Evolutionary conservation across 2,113 vertebrate genomes (phyloP).

Genomic region (Nesogale talazaci): DNA sequence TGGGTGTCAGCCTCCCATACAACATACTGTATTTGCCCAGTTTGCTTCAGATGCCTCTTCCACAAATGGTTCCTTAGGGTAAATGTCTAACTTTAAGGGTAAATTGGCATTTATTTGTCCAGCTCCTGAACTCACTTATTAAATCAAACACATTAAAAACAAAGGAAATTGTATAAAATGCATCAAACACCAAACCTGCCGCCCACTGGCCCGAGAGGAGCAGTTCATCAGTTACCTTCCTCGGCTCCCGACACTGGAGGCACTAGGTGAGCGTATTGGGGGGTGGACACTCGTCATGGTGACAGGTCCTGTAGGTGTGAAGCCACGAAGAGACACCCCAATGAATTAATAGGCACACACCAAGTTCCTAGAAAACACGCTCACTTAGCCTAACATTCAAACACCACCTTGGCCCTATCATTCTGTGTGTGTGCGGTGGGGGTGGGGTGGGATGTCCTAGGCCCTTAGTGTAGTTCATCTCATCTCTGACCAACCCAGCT

Average conservation of each 20-base stretch:
- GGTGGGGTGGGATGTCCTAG: no score
- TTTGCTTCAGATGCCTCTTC: not conserved
- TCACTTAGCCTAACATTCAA: not conserved
- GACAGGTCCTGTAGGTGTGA: constrained; percentile 81
- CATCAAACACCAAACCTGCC: not conserved
- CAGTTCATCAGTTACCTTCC: constrained; percentile 84
- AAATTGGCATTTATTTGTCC: not conserved
- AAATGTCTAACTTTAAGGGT: constrained; percentile 26
- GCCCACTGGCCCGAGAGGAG: not conserved
- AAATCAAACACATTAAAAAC: constrained; percentile 27
- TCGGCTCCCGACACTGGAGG: constrained; percentile 90
- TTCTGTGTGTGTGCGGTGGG: no score
- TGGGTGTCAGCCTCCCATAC: not conserved
- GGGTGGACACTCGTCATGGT: constrained; percentile 85
- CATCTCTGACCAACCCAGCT: not conserved
- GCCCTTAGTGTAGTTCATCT: no score
- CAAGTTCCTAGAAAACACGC: not conserved
- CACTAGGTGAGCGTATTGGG: constrained; percentile 89
- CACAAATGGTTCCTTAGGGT: not conserved
- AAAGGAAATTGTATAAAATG: not conserved
- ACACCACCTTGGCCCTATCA: not conserved
- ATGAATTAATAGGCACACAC: not conserved
- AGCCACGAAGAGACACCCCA: constrained; percentile 17
- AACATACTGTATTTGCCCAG: not conserved
- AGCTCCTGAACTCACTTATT: not conserved